phyloP scores from a whole-genome alignment of 2,113 vertebrate genomes.

The Epinephelus moara region DNA sequence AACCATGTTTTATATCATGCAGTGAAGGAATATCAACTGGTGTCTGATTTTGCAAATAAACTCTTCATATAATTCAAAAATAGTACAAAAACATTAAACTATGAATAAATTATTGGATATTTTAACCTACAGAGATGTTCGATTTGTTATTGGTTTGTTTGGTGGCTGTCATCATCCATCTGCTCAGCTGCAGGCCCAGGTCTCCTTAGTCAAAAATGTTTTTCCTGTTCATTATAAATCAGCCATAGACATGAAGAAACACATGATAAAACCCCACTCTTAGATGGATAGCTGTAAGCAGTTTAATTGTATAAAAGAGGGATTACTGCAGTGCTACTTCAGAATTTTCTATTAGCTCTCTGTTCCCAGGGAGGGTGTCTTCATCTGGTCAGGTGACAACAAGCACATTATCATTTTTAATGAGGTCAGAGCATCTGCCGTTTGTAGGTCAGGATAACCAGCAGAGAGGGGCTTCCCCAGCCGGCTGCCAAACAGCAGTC shows the following conservation, averaged over 20 bases:
- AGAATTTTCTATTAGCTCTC: constrained; percentile 67
- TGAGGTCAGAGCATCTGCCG: constrained; percentile 77
- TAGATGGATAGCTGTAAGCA: neutral
- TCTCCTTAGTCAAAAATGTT: neutral
- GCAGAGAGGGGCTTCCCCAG: constrained; percentile 45
- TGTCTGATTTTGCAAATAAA: too few species aligned
- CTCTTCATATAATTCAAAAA: neutral
- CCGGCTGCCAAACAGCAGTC: constrained; percentile 20
- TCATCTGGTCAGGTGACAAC: constrained; percentile 78
- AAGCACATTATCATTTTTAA: constrained; percentile 83
- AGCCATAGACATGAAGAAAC: neutral
- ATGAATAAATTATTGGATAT: too few species aligned
- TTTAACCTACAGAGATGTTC: too few species aligned
- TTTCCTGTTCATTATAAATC: neutral
- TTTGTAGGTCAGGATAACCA: constrained; percentile 53
- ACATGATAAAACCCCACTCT: neutral
- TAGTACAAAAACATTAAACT: neutral
- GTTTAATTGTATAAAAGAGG: neutral
- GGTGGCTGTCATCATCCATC: neutral
- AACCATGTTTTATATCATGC: too few species aligned
- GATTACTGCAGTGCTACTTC: neutral
- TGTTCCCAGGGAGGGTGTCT: constrained; percentile 72
- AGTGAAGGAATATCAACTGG: too few species aligned
- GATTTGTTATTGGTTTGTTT: neutral
- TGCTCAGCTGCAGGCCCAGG: neutral